Percentiles rank a stretch among this genome's conserved stretches.
Conservation (phyloP, 2,888 invertebrate species). For the Carabus problematicus region DNA sequence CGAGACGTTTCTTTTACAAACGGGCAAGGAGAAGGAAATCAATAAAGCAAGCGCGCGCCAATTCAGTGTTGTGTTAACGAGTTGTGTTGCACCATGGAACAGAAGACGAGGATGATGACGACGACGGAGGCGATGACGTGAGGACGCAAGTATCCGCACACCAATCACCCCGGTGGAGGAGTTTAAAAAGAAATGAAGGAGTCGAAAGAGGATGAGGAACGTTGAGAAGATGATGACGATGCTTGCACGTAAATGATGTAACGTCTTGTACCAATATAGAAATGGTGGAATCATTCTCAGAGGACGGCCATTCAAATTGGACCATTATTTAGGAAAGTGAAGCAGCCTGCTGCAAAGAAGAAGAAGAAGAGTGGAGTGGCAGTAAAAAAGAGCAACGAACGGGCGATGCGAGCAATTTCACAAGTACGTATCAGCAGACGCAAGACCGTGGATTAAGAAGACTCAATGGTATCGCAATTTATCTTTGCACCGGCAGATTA, state of each 20-base stretch:
- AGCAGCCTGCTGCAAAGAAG: not conserved
- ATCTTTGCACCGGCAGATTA: constrained; percentile 57
- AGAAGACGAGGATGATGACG: no score
- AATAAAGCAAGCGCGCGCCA: constrained; percentile 1
- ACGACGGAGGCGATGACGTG: no score
- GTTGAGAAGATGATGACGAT: no score
- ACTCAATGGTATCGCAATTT: constrained; percentile 57
- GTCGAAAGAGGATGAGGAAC: no score
- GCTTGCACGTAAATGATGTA: constrained; percentile 8
- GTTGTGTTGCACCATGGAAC: not conserved
- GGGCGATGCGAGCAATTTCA: constrained; percentile 38
- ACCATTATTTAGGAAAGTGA: constrained; percentile 27
- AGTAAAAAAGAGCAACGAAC: not conserved
- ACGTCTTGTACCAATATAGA: constrained; percentile 22
- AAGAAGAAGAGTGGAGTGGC: not conserved
- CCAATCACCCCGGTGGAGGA: no score
- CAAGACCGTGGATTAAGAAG: constrained; percentile 54
- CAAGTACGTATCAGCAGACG: constrained; percentile 53
- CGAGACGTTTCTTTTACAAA: not conserved
- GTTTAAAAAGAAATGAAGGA: no score
- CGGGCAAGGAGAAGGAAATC: constrained; percentile 10
- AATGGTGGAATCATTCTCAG: constrained; percentile 20
- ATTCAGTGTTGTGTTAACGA: constrained; percentile 19
- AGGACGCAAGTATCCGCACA: no score
- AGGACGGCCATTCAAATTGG: constrained; percentile 27